These are phyloP conservation scores for Marcusenius ussheri DNA, from an alignment of 2,113 vertebrate species.

Conservation along the genomic window DNA sequence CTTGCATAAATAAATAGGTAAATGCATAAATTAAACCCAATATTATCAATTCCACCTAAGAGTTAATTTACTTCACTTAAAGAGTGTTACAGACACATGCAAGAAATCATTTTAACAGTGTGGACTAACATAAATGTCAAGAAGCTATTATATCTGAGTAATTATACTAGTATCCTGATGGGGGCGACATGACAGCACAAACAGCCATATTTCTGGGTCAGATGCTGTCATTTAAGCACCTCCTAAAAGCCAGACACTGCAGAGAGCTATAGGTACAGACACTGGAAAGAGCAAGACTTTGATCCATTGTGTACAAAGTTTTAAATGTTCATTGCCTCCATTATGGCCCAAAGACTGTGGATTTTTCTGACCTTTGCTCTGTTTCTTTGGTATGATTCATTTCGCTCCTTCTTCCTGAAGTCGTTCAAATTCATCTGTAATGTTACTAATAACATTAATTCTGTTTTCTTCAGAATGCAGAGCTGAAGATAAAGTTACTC, in stretches of 20 bases:
- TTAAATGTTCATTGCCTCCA: not conserved
- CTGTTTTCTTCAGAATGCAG: not conserved
- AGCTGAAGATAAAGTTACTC: not conserved
- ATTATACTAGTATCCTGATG: not conserved
- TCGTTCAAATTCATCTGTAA: not conserved
- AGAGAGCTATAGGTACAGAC: not conserved
- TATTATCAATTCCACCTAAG: not conserved
- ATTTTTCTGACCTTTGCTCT: not conserved
- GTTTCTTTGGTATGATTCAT: not conserved
- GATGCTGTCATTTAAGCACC: not conserved
- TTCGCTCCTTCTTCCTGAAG: not conserved
- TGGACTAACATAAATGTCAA: not conserved
- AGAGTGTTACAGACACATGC: not conserved
- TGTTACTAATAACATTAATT: too few relatives aligned
- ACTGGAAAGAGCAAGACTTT: not conserved
- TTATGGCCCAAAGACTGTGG: not conserved
- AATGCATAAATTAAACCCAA: not conserved
- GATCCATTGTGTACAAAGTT: not conserved
- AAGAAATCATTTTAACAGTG: not conserved
- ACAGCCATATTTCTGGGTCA: not conserved
- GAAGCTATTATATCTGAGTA: not conserved
- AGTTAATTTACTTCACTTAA: not conserved
- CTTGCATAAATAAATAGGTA: not conserved
- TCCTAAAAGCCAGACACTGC: not conserved
- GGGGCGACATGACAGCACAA: not conserved